Percentiles rank a stretch among this genome's conserved stretches.
These are phyloP conservation scores for Colossoma macropomum DNA, from an alignment of 2,113 vertebrate genomes.

Conservation along the genomic window DNA sequence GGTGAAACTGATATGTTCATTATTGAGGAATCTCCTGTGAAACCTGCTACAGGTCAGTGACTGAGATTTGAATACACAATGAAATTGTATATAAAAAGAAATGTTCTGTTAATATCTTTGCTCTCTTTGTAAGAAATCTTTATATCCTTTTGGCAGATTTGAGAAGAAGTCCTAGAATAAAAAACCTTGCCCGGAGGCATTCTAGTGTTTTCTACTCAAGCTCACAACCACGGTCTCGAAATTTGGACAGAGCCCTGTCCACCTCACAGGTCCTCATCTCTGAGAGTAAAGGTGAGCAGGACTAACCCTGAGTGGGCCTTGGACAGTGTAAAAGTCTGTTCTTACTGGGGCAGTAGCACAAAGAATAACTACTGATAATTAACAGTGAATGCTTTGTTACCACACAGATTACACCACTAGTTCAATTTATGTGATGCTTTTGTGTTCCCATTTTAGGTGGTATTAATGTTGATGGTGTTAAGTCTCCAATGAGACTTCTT, in stretches of 20 bases:
- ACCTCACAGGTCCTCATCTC: constrained; percentile 66
- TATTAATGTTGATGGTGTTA: constrained; percentile 65
- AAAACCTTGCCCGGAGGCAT: constrained; percentile 78
- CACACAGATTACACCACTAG: background rate
- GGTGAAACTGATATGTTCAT: constrained; percentile 77
- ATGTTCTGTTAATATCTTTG: too few species aligned
- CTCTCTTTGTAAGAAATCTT: background rate
- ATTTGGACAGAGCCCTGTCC: constrained; percentile 73
- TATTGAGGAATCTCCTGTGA: constrained; percentile 94
- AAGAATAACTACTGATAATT: background rate
- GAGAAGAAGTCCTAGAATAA: constrained; percentile 90
- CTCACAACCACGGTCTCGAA: constrained; percentile 78
- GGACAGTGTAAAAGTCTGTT: background rate
- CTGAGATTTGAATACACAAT: constrained; percentile 2
- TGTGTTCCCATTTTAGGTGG: constrained; percentile 55
- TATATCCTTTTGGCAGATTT: constrained; percentile 67
- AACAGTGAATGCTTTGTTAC: background rate
- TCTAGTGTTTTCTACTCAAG: constrained; percentile 82
- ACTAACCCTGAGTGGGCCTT: too few species aligned
- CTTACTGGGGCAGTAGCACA: background rate
- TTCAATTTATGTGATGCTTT: background rate
- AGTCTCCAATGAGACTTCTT: constrained; percentile 87
- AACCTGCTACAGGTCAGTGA: constrained; percentile 80
- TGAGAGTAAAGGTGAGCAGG: constrained; percentile 55
- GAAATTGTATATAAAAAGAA: background rate